Evolutionary conservation across 2,797 vertebrate species (phyloP), one percentile per base, ranked within the genome.

Genomic region (Caiman crocodilus): DNA sequence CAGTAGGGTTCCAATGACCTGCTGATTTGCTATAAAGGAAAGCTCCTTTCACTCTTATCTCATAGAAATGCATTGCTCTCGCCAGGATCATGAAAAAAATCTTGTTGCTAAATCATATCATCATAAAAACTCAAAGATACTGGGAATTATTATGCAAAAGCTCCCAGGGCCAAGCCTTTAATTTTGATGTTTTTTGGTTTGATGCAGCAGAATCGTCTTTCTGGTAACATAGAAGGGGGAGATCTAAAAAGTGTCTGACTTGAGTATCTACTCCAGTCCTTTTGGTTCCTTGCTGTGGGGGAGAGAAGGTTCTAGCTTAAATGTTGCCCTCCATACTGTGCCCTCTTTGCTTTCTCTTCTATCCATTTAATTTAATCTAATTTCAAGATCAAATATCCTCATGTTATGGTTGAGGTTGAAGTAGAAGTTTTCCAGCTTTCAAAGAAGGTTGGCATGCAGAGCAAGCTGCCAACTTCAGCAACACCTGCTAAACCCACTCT

Each of bases 351-450:
- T 74, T 35, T 71, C 23, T 25, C 60, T 21, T 1, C 26, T 32
- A 0, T 5, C 3, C 11, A 1, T 9, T 13, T 14, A 6, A 58
- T 2, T 16, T 0, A 8, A 1, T 9, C 13, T 14, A 6, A 58
- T 2, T 16, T 0, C 20, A 25, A 60, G 9, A 4, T 57, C 6
- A 30, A 85, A 14, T 30, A n/a, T 50, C 7, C 23, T 87, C 76
- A 11, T 3, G 0, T 0, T 30, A 50, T n/a, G 21, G 69, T 71
- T 16, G 12, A 8, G 35, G 25, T 35, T 76, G 32, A 87, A 65
- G 59, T 16, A 4, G 1, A 58, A 50, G 15, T 78, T 71, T 59
- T 23, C 20, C 25, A 63, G 64, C 64, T 77, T 1, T 25, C 50
- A 63, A 55, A 35, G 35, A 18, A 1, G 11, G 64, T 23, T 13